These are phyloP conservation scores for Falco cherrug DNA, from an alignment of 2,797 vertebrate genomes.

Conservation along the genomic window DNA sequence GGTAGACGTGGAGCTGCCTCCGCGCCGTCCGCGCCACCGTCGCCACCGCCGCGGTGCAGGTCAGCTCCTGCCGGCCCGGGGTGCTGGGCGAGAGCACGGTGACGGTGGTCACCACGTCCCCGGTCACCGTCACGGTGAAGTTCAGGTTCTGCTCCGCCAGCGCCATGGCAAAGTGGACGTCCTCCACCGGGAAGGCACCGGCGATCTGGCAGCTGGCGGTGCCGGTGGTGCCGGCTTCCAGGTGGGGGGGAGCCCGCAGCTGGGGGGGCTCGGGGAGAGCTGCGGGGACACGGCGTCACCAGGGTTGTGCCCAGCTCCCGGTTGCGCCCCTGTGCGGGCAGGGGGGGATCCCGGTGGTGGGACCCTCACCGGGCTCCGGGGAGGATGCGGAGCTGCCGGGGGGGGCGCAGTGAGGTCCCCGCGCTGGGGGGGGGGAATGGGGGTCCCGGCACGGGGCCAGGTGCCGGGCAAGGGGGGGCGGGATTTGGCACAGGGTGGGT, in stretches of 20 bases:
- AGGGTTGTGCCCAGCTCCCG: no score
- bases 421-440: rapidly evolving
- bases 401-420: rapidly evolving
- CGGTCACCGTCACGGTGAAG: rapidly evolving
- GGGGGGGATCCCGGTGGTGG: rapidly evolving
- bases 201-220: not conserved
- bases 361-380: no score
- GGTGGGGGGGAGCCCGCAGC: not conserved
- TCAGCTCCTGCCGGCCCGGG: not conserved
- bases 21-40: rapidly evolving
- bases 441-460: not conserved
- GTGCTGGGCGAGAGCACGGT: rapidly evolving
- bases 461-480: not conserved
- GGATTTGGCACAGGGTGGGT: rapidly evolving
- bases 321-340: no score
- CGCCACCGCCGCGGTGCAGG: not conserved
- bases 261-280: not conserved
- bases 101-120: not conserved
- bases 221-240: not conserved
- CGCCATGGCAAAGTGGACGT: not conserved
- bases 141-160: not conserved
- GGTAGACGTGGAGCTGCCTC: not conserved
- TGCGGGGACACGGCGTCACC: not conserved
- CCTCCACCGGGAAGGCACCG: not conserved
- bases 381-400: not conserved